Base-by-base conservation (phyloP, 1,140 invertebrate genomes). In the Mya arenaria region DNA sequence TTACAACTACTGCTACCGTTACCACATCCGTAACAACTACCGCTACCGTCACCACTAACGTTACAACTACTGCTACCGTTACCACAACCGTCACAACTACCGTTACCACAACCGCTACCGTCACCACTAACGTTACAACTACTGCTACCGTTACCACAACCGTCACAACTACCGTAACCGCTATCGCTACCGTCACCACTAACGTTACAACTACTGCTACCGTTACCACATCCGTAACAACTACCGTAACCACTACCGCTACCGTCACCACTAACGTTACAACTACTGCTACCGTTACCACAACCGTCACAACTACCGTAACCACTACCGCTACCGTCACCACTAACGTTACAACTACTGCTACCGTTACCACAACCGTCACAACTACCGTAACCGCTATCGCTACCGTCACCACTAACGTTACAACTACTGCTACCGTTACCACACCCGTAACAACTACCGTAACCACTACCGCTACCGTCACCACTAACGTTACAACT, bases 261-360 rank as follows among this genome's bases (percentile, higher is more conserved):
- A 72, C 39, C 25, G 72, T n/a, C 39, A 39, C 62, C 34, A 62
- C 63, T 48, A 78, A 63, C 25, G 72, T 10, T 73, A 78, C 75
- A 19, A 41, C 75, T 72, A 78, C 66, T 68, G 41, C 63, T 73
- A 73, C 66, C 39, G 39, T 62, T 30, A 34, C 63, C 39, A 71
- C 63, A 15, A 73, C 75, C 34, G 23, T 62, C 23, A 78, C 63
- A n/a, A 41, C 63, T 66, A 73, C 63, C 44, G 72, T 37, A n/a
- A 78, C 66, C 19, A 62, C 75, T 52, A 78, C 75, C n/a, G n/a
- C n/a, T 72, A 56, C 23, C n/a, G 28, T 37, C n/a, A 41, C 75
- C 39, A 44, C 75, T 28, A 28, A 8, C 28, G 52, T 25, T 68
- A 34, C 75, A 74, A 44, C 75, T 44, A 78, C 63, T 37, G 30